Evolutionary conservation across 2,797 vertebrate species (phyloP).

Genomic region (Pelodytes ibericus): DNA sequence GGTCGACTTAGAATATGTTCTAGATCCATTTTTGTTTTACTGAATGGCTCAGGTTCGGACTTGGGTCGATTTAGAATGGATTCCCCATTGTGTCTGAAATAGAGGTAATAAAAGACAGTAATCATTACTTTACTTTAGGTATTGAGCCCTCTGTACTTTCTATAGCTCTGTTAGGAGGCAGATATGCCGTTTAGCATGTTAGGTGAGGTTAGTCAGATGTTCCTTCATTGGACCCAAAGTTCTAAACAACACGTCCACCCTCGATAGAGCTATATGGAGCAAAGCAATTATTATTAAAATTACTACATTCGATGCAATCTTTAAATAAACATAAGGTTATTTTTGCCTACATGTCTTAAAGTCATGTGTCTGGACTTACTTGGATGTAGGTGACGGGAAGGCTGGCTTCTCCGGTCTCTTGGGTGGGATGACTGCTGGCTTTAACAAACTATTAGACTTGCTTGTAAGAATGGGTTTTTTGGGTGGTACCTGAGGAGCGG

Average conservation of each 20-base stretch:
- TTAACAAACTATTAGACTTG: slow-evolving; percentile 75
- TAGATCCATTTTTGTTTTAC: slow-evolving; percentile 77
- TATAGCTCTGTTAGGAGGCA: too few species aligned
- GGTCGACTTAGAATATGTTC: slow-evolving; percentile 76
- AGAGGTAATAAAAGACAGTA: not conserved
- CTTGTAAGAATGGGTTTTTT: slow-evolving; percentile 88
- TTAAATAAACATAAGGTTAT: too few species aligned
- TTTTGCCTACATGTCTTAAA: too few species aligned
- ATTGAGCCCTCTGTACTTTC: too few species aligned
- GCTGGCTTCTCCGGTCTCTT: slow-evolving; percentile 89
- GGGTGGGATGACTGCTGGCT: slow-evolving; percentile 73
- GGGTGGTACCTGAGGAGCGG: slow-evolving; percentile 87
- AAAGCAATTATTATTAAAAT: too few species aligned
- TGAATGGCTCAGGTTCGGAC: slow-evolving; percentile 80
- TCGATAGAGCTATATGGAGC: too few species aligned
- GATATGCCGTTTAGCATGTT: too few species aligned
- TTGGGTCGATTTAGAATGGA: slow-evolving; percentile 75
- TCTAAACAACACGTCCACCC: too few species aligned
- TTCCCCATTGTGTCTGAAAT: slow-evolving; percentile 41
- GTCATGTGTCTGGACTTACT: slow-evolving; percentile 62
- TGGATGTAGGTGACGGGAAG: slow-evolving; percentile 72
- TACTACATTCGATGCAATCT: too few species aligned
- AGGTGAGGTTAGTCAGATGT: too few species aligned
- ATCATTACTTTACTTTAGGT: too few species aligned
- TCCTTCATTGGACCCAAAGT: too few species aligned